Base-by-base conservation (phyloP, 2,888 invertebrate species). In the Augiades crinisus region DNA sequence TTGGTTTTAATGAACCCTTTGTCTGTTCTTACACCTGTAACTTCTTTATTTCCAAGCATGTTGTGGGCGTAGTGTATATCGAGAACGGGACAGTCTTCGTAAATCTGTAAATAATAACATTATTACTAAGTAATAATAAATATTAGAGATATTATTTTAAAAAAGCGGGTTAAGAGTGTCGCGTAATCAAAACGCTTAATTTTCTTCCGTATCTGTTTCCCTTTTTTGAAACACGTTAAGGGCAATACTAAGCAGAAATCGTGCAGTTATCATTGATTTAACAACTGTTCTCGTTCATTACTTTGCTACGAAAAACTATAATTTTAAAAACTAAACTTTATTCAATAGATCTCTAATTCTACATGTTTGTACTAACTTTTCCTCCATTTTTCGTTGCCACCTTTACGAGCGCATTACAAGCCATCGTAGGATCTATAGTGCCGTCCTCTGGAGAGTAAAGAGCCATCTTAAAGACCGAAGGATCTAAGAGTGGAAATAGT, bases 381-480 rank as follows among this genome's bases (percentile, higher is more conserved):
- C 92, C 95, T 17, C 96, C 96, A 65, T 92, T 90, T 54, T 83
- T 87, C 0, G 90, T 92, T 0, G 96, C 94, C n/a, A 92, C 92
- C 74, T 93, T 93, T 0, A 93, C 91, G 8, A 97, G 86, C 0
- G 96, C 94, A 13, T 91, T 90, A 65, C 96, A 95, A 27, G 95
- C 91, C 92, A 95, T 95, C 0, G 95, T 91, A 0, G 97, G 97
- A 72, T 98, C 97, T 22, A 97, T 93, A 5, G 93, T 93, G 1
- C 97, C 97, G 77, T 97, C 97, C 7, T 92, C 92, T 0, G 96
- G 94, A 1, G 94, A 93, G 67, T 94, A 95, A 1, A 98, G 80
- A 0, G 96, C 94, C 62, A 95, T 96, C 63, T 92, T 88, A 63
- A 97, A 93, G 3, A 94, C 91, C 10, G 91, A 91, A 0, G 94